These are phyloP conservation scores for Craniophora ligustri DNA, from an alignment of 2,888 invertebrate genomes.

Conservation along the genomic window DNA sequence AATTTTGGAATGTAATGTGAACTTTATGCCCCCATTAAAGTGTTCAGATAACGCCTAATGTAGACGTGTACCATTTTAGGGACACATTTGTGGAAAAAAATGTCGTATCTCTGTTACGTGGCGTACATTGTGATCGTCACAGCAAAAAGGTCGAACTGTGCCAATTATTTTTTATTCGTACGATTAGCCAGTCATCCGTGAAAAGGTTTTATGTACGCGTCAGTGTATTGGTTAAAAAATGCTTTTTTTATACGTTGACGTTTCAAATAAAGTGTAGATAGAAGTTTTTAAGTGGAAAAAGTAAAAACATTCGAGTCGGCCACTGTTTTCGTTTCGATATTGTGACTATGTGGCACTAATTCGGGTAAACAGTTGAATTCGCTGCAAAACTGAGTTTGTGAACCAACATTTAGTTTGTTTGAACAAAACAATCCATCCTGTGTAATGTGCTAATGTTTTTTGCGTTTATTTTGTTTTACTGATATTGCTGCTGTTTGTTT, in stretches of 20 bases:
- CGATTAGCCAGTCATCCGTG: constrained; percentile 37
- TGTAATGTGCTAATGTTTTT: not conserved
- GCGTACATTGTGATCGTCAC: constrained; percentile 34
- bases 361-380: constrained; percentile 21
- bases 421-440: constrained; percentile 1
- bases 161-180: constrained; percentile 51
- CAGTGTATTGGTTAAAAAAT: constrained; percentile 23
- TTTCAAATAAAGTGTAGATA: constrained; percentile 17
- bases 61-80: constrained; percentile 28
- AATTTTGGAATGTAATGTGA: constrained; percentile 50
- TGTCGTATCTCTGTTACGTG: constrained; percentile 38
- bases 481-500: not conserved
- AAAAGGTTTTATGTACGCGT: constrained; percentile 25
- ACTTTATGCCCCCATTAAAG: constrained; percentile 53
- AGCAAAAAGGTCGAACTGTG: constrained; percentile 45
- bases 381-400: constrained; percentile 22
- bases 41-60: constrained; percentile 55
- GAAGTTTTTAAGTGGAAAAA: constrained; percentile 7
- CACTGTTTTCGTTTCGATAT: constrained; percentile 20
- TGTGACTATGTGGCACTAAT: constrained; percentile 26
- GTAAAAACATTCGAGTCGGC: constrained; percentile 33
- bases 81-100: constrained; percentile 43
- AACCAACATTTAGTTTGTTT: constrained; percentile 30
- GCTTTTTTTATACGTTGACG: constrained; percentile 20
- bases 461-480: not conserved